Evolutionary conservation across 30 jellyfish, hydroid and myxozoan genomes (phyloP).

Genomic region (Clytia hemisphaerica): DNA sequence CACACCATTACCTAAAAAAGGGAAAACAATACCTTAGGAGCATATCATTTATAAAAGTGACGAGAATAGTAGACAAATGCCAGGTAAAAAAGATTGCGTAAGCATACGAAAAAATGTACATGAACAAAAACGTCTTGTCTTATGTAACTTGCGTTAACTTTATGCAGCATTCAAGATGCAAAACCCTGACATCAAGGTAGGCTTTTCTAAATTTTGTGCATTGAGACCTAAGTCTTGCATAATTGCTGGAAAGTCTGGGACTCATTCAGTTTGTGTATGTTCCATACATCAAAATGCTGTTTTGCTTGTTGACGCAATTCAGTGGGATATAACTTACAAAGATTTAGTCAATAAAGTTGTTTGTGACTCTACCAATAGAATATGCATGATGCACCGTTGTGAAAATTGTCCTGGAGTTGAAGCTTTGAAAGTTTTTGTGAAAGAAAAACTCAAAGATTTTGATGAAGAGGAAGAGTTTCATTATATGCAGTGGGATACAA

Average conservation of each 20-base stretch:
- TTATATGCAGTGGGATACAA: conserved; percentile 55
- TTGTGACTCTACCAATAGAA: conserved; percentile 33
- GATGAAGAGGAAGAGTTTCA: conserved; percentile 29
- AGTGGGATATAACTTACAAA: conserved; percentile 8
- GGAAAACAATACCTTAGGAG: too few relatives aligned
- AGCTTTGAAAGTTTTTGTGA: conserved; percentile 4
- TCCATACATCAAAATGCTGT: conserved; percentile 43
- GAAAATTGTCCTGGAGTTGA: conserved; percentile 36
- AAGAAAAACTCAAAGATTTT: conserved; percentile 11
- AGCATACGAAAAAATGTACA: conserved; percentile 34
- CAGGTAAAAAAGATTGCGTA: conserved; percentile 49
- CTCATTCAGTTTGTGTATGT: conserved; percentile 79
- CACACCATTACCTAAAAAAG: too few relatives aligned
- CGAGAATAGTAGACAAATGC: conserved; percentile 42
- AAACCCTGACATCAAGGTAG: conserved; percentile 35
- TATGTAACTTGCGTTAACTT: conserved; percentile 48
- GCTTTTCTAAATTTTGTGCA: conserved; percentile 52
- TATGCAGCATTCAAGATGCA: conserved; percentile 30
- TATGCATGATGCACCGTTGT: conserved; percentile 56
- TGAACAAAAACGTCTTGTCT: conserved; percentile 28
- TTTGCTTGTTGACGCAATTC: conserved; percentile 27
- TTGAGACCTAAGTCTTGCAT: conserved; percentile 65
- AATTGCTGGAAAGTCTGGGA: conserved; percentile 43
- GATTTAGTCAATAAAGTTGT: conserved; percentile 31
- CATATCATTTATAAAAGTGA: too few relatives aligned